Base-by-base conservation (phyloP, 2,888 invertebrate genomes). In the Lampropteryx suffumata region DNA sequence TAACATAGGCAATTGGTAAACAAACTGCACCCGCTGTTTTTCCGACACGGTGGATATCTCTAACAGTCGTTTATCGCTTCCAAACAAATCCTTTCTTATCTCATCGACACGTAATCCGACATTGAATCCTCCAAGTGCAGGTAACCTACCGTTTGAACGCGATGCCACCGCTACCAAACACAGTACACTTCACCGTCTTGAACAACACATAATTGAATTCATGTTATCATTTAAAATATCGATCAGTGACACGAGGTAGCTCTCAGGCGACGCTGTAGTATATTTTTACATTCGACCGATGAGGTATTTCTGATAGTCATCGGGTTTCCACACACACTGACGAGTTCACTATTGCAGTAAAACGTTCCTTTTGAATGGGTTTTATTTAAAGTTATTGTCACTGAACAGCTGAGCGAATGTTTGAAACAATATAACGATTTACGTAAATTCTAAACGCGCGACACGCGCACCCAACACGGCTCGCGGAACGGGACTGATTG, bases 181-280 rank as follows among this genome's bases (percentile, higher is more conserved):
- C 76, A 81, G 73, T 58, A 67, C 66, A 70, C 67, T 69, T 79
- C 82, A 84, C 78, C 65, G 76, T 81, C 81, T 83, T 82, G 76
- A 76, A 79, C 71, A 76, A 77, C 81, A 85, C 81, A 69, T 85
- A 82, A 87, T 87, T 86, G 82, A 88, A 89, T 84, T 80, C 89
- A 86, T 89, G 85, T 86, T 89, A 89, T 86, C 85, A 88, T 89
- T 89, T 85, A 86, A 82, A 89, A 84, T 89, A 90, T 90, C 87
- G 89, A 90, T 89, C 87, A 86, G 85, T 84, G 83, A 84, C 87
- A 87, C 83, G 83, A 81, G 78, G 81, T 72, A 72, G 77, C 78
- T 76, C 84, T 83, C 78, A 61, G 74, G 70, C 80, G 86, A 83
- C 84, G 84, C 71, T 17, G 17, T n/a, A 79, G 81, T 84, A 82